Evolutionary conservation across 2,888 invertebrate genomes (phyloP), one percentile per base, ranked within the genome.

Genomic region (Zootermopsis nevadensis): DNA sequence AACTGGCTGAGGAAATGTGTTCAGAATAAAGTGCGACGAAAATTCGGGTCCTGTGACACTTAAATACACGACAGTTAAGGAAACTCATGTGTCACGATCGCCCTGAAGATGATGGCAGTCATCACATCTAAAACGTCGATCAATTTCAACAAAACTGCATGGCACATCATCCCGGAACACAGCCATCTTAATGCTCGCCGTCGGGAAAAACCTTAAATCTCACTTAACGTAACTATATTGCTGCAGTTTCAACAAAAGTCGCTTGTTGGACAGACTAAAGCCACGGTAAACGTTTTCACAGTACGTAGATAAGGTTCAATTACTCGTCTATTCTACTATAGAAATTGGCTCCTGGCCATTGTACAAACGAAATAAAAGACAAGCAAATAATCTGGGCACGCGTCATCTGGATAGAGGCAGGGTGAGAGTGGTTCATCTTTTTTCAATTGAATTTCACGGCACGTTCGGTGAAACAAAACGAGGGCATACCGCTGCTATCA

Each of bases 361-460:
- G 4, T 22, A 74, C 74, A 38, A 42, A 74, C 74, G 38, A 38
- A 38, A 42, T 60, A 38, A 76, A 30, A 42, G 48, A 27, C 42
- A 48, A 76, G 76, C 42, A 76, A 38, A 76, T 66, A 79, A 66
- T 79, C 66, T 66, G 66, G 60, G 66, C 79, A 79, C 79, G 79
- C 55, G 79, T 79, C 66, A 35, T 38, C 38, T 42, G n/a, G 60
- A 10, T 27, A 8, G 60, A 27, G 60, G 1, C 15, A n/a, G 60
- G 60, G 60, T n/a, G 60, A n/a, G 74, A 24, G 38, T 30, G 35
- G 53, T 53, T 60, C 79, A 79, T 60, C 79, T 79, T 79, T 76
- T 79, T 79, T 79, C 79, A 66, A 79, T 79, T 79, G 66, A 66
- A 33, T 35, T 79, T 35, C 79, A n/a, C 27, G 66, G 79, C 79